A percentile compares a stretch with the other conserved stretches of the same genome.
Evolutionary conservation across 1,140 invertebrate genomes (phyloP).

Genomic region (Trissolcus basalis): DNA sequence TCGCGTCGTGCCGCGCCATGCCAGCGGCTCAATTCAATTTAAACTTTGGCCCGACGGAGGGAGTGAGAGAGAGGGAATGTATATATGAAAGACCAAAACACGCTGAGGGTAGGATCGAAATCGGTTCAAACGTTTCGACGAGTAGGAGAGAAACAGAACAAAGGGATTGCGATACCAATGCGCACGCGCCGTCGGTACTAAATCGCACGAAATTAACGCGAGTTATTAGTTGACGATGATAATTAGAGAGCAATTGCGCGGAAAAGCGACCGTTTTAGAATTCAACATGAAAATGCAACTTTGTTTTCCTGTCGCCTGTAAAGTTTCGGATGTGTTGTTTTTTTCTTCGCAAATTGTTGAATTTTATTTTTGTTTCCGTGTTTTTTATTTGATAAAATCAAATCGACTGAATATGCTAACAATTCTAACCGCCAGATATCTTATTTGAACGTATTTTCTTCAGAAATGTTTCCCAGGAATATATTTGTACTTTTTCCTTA

Average conservation of each 20-base stretch:
- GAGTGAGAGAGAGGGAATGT: constrained; percentile 9
- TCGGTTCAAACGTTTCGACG: constrained; percentile 29
- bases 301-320: constrained; percentile 3
- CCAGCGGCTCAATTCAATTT: constrained; percentile 76
- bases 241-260: constrained; percentile 75
- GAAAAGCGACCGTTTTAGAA: constrained; percentile 68
- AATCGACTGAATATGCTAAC: too few species aligned
- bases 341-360: too few species aligned
- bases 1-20: constrained; percentile 63
- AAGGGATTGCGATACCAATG: constrained; percentile 30
- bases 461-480: too few species aligned
- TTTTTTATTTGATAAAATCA: background rate
- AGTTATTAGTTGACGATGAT: constrained; percentile 76
- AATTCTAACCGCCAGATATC: too few species aligned
- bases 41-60: constrained; percentile 68
- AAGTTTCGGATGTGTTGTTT: too few species aligned
- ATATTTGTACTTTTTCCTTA: too few species aligned
- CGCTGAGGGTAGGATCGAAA: constrained; percentile 37
- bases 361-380: background rate
- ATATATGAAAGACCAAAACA: constrained; percentile 5
- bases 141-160: constrained; percentile 16
- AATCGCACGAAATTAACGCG: constrained; percentile 75
- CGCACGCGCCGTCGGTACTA: constrained; percentile 68
- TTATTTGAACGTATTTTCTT: too few species aligned
- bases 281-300: constrained; percentile 14